Percentiles rank a stretch among this genome's conserved stretches.
Evolutionary conservation across 2,113 vertebrate species (phyloP).

Genomic region (Pseudorectes ferrugineus): DNA sequence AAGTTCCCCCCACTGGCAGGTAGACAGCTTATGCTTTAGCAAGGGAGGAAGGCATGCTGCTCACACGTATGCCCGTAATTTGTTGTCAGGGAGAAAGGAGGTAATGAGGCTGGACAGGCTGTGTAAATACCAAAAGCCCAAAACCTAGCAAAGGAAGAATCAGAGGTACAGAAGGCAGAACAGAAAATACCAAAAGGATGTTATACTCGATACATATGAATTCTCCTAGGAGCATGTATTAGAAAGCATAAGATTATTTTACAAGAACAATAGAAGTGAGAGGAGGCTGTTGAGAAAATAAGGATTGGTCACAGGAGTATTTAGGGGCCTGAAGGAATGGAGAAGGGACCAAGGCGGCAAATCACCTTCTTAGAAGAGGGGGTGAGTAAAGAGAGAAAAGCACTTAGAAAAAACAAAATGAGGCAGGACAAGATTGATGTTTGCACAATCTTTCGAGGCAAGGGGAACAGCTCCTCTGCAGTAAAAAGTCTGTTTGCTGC

Average conservation of each 20-base stretch:
- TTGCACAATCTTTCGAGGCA: neutral
- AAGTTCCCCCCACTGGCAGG: neutral
- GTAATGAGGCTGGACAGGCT: conserved; percentile 18
- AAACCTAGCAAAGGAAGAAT: neutral
- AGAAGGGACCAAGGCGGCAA: neutral
- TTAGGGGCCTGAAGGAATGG: neutral
- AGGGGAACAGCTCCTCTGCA: neutral
- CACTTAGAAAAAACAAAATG: neutral
- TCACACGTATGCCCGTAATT: neutral
- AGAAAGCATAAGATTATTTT: neutral
- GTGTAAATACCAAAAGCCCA: conserved; percentile 16
- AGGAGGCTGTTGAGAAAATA: neutral
- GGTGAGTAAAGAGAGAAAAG: neutral
- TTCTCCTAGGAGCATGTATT: neutral
- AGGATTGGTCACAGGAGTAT: neutral
- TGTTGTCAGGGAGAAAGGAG: neutral
- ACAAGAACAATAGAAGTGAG: neutral
- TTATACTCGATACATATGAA: neutral
- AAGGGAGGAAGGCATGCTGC: neutral
- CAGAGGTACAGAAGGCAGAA: neutral
- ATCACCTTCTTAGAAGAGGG: neutral
- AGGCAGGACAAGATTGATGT: neutral
- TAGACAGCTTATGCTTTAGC: neutral
- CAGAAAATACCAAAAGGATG: neutral
- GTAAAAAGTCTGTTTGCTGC: neutral